Evolutionary conservation across 2,113 vertebrate species (phyloP).

Genomic region (Cygnus atratus): DNA sequence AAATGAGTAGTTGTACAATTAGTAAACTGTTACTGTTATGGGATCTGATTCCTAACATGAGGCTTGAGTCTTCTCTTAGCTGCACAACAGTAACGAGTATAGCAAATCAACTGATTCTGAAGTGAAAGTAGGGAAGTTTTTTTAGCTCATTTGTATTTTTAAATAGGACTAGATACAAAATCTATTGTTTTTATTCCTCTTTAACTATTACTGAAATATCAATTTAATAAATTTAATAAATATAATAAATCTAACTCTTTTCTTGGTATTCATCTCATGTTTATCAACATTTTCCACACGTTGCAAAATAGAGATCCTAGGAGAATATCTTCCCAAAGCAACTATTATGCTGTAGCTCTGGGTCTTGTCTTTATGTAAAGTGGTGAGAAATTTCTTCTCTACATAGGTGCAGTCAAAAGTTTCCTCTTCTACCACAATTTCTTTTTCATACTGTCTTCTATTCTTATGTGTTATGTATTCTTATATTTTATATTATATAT

Average conservation of each 20-base stretch:
- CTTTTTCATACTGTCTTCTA: neutral
- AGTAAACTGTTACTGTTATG: conserved; percentile 29
- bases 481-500: too few species aligned
- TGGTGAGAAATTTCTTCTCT: neutral
- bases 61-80: neutral
- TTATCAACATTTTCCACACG: neutral
- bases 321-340: neutral
- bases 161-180: neutral
- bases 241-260: neutral
- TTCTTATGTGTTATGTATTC: neutral
- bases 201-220: neutral
- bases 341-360: neutral
- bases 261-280: neutral
- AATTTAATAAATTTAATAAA: neutral
- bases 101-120: neutral
- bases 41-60: conserved; percentile 1
- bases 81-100: neutral
- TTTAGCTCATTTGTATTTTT: neutral
- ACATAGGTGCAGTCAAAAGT: neutral
- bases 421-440: neutral
- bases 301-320: neutral
- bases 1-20: neutral
- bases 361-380: neutral
- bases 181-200: neutral
- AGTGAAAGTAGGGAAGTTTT: neutral